Evolutionary conservation across 2,888 invertebrate species (phyloP), one percentile per base, ranked within the genome.

Genomic region (Unio delphinus): DNA sequence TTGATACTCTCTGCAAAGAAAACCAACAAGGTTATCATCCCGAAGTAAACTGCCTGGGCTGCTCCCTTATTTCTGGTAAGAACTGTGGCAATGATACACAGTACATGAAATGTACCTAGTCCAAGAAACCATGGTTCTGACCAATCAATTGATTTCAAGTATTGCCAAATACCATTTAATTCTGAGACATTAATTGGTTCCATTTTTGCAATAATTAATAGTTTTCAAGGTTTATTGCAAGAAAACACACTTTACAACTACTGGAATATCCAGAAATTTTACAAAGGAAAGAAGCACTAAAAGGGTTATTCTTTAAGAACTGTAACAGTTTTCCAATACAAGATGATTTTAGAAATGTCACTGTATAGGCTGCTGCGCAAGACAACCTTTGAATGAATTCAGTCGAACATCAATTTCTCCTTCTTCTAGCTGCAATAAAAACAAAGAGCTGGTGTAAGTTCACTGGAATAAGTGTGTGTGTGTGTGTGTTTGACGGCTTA

Each of bases 1-100:
- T 97, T 97, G 80, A 97, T 95, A 83, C 93, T 94, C 91, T 97
- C 96, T 30, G 97, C 95, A 88, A 95, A 96, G 89, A 95, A 96
- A 20, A 96, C 96, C 74, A 96, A 90, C 59, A 95, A 91, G 84
- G 97, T 96, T 61, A 82, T 64, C 18, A 78, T 34, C 4, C 76
- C 75, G 68, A 85, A 85, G 63, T 81, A 78, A 4, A 78, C 58
- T 4, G 74, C 70, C 61, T 82, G 82, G 17, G 75, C 17, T 4
- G 74, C 76, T 1, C 76, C 74, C 17, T 65, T 63, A 17, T 79
- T 80, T 60, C 82, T 65, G 4, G 80, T 79, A 26, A 76, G 60
- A 23, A 81, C 65, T 8, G 86, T 84, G 20, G 83, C 54, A 15
- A 83, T 61, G 45, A 78, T 72, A 73, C 82, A 84, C 3, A 77